A percentile compares a stretch with the other conserved stretches of the same genome.
phyloP scores from a whole-genome alignment of 2,113 vertebrate species.

The Porphyrio hochstetteri region DNA sequence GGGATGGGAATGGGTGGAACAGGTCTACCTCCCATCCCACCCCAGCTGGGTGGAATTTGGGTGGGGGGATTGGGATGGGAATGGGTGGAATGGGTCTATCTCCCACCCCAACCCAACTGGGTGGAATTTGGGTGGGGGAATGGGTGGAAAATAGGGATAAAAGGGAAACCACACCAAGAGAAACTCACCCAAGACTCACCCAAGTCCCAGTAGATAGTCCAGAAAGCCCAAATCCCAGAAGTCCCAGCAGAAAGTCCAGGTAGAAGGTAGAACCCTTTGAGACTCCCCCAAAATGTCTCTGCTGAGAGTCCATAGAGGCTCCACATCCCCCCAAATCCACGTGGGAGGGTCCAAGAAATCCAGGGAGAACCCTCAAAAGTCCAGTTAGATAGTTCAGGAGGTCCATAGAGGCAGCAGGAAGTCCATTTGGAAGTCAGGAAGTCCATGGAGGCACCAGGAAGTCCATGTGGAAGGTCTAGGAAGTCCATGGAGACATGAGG shows the following conservation, averaged over 20 bases:
- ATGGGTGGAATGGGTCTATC: background rate
- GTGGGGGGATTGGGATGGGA: too few species aligned
- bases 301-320: too few species aligned
- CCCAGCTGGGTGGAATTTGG: too few species aligned
- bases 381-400: background rate
- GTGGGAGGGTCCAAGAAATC: too few species aligned
- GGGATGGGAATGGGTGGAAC: too few species aligned
- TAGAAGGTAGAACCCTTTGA: background rate
- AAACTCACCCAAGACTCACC: too few species aligned
- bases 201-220: too few species aligned
- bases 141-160: fast-evolving
- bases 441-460: background rate
- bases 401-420: background rate
- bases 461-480: background rate
- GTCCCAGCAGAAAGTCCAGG: background rate
- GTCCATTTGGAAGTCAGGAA: background rate
- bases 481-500: background rate
- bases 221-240: background rate
- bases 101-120: background rate
- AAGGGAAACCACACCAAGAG: fast-evolving
- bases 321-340: too few species aligned
- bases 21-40: too few species aligned
- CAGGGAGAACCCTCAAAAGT: too few species aligned
- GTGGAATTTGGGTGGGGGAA: background rate
- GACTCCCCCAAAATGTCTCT: background rate